Evolutionary conservation across 2,113 vertebrate genomes (phyloP), one percentile per base, ranked within the genome.

Genomic region (Toxotes chatareus): DNA sequence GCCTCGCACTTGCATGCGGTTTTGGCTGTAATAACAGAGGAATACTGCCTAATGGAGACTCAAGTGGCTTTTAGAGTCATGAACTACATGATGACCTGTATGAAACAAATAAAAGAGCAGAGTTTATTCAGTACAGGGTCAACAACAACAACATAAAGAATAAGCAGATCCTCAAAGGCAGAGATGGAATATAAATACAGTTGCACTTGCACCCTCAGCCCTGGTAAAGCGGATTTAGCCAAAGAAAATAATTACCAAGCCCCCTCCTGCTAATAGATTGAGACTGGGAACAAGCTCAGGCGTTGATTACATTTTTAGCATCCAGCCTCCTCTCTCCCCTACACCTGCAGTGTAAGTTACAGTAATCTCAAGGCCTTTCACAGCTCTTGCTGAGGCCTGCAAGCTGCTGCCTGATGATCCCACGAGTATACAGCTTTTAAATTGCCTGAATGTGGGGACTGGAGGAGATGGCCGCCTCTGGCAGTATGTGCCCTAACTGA

Each of bases 291-390:
- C 85, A 87, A 73, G 81, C 40, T 73, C 62, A 32, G 67, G 66
- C 27, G 66, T 82, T 92, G 88, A 93, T 94, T 91, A 92, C 87
- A 93, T 90, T 94, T 91, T 86, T 74, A 88, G 83, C 86, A 82
- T 85, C 76, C 65, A 56, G 82, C 74, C 56, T 60, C 49, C 56
- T 66, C 55, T 57, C 63, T 78, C 76, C 70, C 4, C 73, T 21
- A 49, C 86, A 90, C 85, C 86, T 91, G 88, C 85, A 82, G 86
- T 76, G 78, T 80, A 64, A 72, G 23, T 85, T 91, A 77, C 80
- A 46, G 88, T 85, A 88, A 86, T 89, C 88, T 83, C 77, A 51
- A 66, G 84, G 81, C 73, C 55, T 84, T 87, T 86, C 79, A 72
- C 32, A 56, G 86, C 53, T 69, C 65, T 87, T 79, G 89, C 70